Base-by-base conservation (phyloP, 2,113 vertebrate genomes). In the Trochalopteron elliotii region DNA sequence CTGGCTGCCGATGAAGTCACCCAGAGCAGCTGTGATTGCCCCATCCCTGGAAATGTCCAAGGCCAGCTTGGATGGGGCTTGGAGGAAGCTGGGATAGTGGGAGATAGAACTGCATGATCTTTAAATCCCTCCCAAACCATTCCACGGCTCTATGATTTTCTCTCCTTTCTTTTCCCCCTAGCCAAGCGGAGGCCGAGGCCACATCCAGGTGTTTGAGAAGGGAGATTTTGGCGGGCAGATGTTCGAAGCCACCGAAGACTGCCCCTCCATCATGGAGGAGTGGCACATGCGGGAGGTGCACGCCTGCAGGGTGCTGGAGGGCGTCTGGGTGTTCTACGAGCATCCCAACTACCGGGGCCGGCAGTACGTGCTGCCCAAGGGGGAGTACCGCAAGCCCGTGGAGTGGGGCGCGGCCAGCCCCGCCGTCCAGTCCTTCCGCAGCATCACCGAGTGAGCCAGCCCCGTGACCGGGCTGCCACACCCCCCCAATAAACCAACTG, bases 271-370 rank as follows among this genome's bases (percentile, higher is more conserved):
- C 69, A 97, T 98, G 98, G 99, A 99, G 68, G 98, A 98, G 61
- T 98, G 98, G 94, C 98, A 98, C 94, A 96, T 98, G 97, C 97
- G 98, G 9, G 99, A 99, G 96, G 97, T 99, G 86, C 97, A 99
- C 9, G 99, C 99, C 95, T 99, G 98, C 93, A 99, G 99, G 96
- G 98, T 99, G 81, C 95, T 98, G 74, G 99, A 99, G 3, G 99
- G 99, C 3, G 98, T 97, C 96, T 99, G 99, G 99, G 97, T 99
- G 83, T 99, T 99, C 98, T 99, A 99, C 1, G 99, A 99, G 96
- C 98, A 99, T 4, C 98, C 99, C 92, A 99, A 99, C 97, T 99
- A 98, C 98, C 98, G 97, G 1, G 99, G 99, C 39, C 97, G 98
- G 81, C 99, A 99, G 97, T 99, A 99, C 97, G 97, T 99, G 95